Conservation (phyloP, 2,888 invertebrate genomes). For the Nephrotoma appendiculata region DNA sequence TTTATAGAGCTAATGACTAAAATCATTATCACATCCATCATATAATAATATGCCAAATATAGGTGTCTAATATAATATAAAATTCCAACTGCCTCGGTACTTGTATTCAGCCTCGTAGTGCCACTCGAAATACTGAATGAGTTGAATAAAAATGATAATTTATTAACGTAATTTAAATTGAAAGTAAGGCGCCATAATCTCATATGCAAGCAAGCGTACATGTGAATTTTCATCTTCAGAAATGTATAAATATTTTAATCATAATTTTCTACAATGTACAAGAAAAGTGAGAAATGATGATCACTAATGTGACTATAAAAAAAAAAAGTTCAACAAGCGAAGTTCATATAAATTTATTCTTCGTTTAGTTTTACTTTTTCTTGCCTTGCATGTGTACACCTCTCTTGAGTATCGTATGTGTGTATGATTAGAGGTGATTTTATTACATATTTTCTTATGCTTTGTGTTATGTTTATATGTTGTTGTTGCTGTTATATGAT, state of each 20-base stretch:
- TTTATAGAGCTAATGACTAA: not conserved
- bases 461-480: not conserved
- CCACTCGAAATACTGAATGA: not conserved
- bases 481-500: not conserved
- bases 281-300: not conserved
- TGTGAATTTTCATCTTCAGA: not conserved
- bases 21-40: not conserved
- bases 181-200: not conserved
- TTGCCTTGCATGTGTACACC: not conserved
- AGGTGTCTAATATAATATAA: not conserved
- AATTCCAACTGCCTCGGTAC: not conserved
- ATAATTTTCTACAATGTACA: not conserved
- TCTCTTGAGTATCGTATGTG: not conserved
- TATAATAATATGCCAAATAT: not conserved
- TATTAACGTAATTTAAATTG: not conserved
- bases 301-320: not conserved
- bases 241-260: not conserved
- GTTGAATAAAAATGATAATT: not conserved
- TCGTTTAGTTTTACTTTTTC: not conserved
- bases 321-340: not conserved
- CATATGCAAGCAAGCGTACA: not conserved
- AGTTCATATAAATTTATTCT: not conserved
- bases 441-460: not conserved
- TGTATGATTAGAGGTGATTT: not conserved
- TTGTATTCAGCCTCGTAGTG: not conserved